Percentiles rank a stretch among this genome's conserved stretches.
phyloP scores from a whole-genome alignment of 2,888 invertebrate genomes.

The Operophtera brumata region DNA sequence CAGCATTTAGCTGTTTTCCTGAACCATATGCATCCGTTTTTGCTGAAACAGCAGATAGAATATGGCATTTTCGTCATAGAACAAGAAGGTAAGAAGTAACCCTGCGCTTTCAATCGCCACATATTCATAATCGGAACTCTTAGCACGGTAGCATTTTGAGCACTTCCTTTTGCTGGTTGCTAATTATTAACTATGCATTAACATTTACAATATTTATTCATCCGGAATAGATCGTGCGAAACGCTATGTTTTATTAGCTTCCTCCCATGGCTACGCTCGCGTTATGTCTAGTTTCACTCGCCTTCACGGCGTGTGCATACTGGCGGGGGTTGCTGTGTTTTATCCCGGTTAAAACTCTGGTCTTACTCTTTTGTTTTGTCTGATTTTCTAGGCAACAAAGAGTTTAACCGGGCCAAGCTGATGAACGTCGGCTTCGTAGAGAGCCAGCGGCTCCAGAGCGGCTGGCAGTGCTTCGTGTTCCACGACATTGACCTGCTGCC shows the following conservation, averaged over 20 bases:
- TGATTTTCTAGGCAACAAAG: constrained; percentile 74
- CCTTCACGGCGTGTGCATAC: too few species aligned
- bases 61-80: constrained; percentile 97
- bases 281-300: too few species aligned
- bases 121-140: neutral
- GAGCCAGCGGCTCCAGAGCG: constrained; percentile 84
- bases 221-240: too few species aligned
- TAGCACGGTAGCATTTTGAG: too few species aligned
- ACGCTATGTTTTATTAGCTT: too few species aligned
- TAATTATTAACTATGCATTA: too few species aligned
- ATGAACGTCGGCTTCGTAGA: constrained; percentile 98
- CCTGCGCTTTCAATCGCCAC: neutral
- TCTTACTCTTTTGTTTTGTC: neutral
- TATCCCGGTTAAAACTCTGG: too few species aligned
- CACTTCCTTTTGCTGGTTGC: too few species aligned
- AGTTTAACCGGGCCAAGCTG: constrained; percentile 96
- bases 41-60: constrained; percentile 95
- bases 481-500: constrained; percentile 98
- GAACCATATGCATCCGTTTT: constrained; percentile 95
- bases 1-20: constrained; percentile 93
- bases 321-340: too few species aligned
- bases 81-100: constrained; percentile 86
- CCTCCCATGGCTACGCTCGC: too few species aligned
- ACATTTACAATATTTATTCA: too few species aligned
- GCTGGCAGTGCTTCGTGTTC: constrained; percentile 95